A percentile compares a stretch with the other conserved stretches of the same genome.
Evolutionary conservation across 2,113 vertebrate species (phyloP).

Genomic region (Anarhynchus alexandrinus): DNA sequence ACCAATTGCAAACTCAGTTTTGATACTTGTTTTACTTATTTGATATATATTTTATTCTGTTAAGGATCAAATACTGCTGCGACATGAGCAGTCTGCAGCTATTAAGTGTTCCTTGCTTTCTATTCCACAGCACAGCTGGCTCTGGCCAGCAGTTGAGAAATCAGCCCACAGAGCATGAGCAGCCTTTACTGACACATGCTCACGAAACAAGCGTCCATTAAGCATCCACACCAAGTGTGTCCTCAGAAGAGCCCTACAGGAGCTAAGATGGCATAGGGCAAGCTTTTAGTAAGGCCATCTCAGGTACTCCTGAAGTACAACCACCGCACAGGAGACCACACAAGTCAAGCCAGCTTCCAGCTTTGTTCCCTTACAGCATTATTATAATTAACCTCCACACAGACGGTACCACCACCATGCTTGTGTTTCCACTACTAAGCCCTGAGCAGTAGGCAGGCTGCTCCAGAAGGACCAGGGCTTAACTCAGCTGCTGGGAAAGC

Average conservation of each 20-base stretch:
- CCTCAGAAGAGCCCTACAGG: not conserved
- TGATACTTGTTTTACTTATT: not conserved
- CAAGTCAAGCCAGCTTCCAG: not conserved
- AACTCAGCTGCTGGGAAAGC: not conserved
- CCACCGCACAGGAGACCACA: not conserved
- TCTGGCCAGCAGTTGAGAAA: not conserved
- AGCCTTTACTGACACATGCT: not conserved
- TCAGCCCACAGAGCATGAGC: rapidly evolving
- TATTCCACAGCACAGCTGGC: not conserved
- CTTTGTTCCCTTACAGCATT: not conserved
- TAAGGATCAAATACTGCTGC: not conserved
- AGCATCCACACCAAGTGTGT: not conserved
- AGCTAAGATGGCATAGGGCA: not conserved
- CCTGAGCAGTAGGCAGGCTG: not conserved
- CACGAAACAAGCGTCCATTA: not conserved
- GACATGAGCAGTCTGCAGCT: not conserved
- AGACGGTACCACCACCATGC: not conserved
- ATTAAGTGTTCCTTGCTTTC: not conserved
- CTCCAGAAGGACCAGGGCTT: not conserved
- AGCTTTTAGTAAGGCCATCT: not conserved
- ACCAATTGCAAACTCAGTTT: not conserved
- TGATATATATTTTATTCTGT: not conserved
- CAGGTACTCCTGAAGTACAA: not conserved
- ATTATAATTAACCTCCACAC: not conserved
- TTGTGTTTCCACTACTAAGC: not conserved